Evolutionary conservation across 2,113 vertebrate genomes (phyloP).

Genomic region (Dasyurus viverrinus): DNA sequence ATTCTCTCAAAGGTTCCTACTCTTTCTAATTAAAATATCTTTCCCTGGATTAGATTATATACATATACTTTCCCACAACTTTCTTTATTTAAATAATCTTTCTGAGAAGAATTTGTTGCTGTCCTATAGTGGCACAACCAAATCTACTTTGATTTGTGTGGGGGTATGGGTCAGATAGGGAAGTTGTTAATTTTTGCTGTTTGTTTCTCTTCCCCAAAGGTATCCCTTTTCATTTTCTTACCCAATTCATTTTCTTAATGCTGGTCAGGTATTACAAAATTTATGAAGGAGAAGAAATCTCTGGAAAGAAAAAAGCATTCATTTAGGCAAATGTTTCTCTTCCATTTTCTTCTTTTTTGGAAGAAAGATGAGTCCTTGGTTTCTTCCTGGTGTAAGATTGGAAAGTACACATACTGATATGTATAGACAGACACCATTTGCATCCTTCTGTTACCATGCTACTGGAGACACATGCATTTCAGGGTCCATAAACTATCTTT

Average conservation of each 20-base stretch:
- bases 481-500: too few species aligned
- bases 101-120: background rate
- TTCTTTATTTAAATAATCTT: background rate
- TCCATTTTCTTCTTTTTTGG: constrained; percentile 13
- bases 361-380: background rate
- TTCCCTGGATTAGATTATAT: constrained; percentile 42
- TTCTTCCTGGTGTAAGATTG: background rate
- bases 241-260: constrained; percentile 7
- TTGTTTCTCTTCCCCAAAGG: constrained; percentile 12
- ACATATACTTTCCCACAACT: background rate
- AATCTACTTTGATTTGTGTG: too few species aligned
- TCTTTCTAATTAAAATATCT: constrained; percentile 53
- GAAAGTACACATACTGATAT: background rate
- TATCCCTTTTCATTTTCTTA: too few species aligned
- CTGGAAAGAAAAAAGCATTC: background rate
- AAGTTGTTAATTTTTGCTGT: background rate
- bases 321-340: background rate
- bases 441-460: too few species aligned
- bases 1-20: constrained; percentile 42
- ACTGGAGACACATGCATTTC: too few species aligned
- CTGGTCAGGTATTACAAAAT: background rate
- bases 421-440: too few species aligned
- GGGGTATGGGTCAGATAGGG: background rate
- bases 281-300: constrained; percentile 1
- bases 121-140: background rate